Conservation (phyloP, 2,113 vertebrate genomes). For the Butorides virescens region DNA sequence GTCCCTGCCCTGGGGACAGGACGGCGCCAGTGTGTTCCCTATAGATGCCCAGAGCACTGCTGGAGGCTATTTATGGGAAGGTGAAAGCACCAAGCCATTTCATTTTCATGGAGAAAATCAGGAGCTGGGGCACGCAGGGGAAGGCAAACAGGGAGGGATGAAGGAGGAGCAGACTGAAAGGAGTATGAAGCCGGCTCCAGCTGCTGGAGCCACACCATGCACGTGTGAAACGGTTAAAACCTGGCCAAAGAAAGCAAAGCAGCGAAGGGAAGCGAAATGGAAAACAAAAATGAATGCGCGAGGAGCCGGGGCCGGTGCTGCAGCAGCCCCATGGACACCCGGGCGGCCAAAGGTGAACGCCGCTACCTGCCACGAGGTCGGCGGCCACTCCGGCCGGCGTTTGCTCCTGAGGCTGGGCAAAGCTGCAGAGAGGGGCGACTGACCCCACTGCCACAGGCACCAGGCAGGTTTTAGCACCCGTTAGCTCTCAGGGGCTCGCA, state of each 20-base stretch:
- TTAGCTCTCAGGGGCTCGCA: background rate
- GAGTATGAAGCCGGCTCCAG: background rate
- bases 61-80: background rate
- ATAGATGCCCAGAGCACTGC: background rate
- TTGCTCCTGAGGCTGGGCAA: background rate
- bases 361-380: background rate
- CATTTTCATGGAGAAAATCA: background rate
- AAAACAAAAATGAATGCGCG: background rate
- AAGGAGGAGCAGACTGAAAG: background rate
- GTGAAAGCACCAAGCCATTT: background rate
- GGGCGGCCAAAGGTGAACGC: rapidly evolving
- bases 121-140: background rate
- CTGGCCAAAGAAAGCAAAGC: background rate
- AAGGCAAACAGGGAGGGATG: background rate
- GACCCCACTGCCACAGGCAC: background rate
- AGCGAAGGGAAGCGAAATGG: background rate
- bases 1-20: too few relatives aligned
- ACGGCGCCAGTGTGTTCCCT: rapidly evolving
- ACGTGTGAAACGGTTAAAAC: rapidly evolving
- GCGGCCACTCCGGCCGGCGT: background rate
- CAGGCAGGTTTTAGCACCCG: background rate
- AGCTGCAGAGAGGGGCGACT: rapidly evolving
- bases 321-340: background rate
- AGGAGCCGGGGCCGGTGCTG: background rate
- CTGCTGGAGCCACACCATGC: background rate